Percentiles rank a stretch among this genome's conserved stretches.
phyloP scores from a whole-genome alignment of 1,140 invertebrate genomes.

The Homalodisca vitripennis region DNA sequence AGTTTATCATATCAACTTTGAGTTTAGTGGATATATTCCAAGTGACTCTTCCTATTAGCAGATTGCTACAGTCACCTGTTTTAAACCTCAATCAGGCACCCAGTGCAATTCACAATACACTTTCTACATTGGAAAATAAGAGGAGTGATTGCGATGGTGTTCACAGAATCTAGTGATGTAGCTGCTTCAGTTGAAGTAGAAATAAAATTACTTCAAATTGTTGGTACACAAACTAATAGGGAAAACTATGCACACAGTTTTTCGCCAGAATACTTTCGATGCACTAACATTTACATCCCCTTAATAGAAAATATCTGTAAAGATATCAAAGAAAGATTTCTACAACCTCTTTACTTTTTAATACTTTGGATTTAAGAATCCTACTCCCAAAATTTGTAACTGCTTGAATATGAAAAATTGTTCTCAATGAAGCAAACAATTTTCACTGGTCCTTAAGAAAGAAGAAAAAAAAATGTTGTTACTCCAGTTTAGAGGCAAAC shows the following conservation, averaged over 20 bases:
- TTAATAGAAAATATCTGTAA: neutral
- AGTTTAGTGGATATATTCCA: neutral
- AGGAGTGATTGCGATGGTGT: neutral
- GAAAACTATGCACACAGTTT: neutral
- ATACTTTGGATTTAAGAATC: neutral
- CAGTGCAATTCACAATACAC: neutral
- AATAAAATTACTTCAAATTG: neutral
- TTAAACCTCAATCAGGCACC: constrained; percentile 6
- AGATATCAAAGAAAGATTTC: neutral
- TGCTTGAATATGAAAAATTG: neutral
- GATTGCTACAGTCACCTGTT: neutral
- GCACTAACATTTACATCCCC: neutral
- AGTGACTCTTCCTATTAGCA: neutral
- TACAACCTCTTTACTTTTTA: neutral
- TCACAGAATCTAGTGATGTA: neutral
- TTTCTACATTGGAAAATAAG: neutral
- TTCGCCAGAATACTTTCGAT: neutral
- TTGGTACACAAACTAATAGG: neutral
- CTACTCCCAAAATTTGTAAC: neutral
- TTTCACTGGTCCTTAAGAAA: neutral
- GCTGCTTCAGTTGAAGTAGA: neutral
- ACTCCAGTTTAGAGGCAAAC: neutral
- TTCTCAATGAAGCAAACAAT: neutral
- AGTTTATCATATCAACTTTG: neutral
- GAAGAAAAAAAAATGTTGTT: neutral